Conservation (phyloP, 2,888 invertebrate genomes). For the Cosmopolites sordidus region DNA sequence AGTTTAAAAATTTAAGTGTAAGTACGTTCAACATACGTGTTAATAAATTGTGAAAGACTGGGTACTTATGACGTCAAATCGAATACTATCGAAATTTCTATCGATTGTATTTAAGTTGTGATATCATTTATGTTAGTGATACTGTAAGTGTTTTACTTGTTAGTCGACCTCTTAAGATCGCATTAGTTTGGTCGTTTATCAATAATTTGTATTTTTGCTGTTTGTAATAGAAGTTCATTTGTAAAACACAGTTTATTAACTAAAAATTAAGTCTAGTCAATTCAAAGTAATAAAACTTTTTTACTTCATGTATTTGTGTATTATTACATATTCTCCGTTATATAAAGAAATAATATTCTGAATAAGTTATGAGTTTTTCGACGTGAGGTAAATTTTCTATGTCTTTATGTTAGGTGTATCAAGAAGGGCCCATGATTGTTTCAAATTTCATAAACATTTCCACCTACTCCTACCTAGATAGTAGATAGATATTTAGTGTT, state of each 20-base stretch:
- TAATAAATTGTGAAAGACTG: conserved; percentile 31
- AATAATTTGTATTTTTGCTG: background rate
- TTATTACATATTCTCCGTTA: too few relatives aligned
- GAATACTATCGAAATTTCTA: conserved; percentile 28
- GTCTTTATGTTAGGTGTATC: too few relatives aligned
- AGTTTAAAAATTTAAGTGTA: background rate
- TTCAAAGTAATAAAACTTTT: conserved; percentile 33
- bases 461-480: too few relatives aligned
- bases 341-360: too few relatives aligned
- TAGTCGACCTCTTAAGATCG: conserved; percentile 3
- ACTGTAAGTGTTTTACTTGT: conserved; percentile 12
- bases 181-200: background rate
- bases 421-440: too few relatives aligned
- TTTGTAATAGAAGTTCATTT: conserved; percentile 8
- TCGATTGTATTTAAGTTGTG: conserved; percentile 31
- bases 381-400: too few relatives aligned
- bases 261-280: conserved; percentile 34
- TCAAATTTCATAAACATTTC: too few relatives aligned
- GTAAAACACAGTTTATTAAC: conserved; percentile 17
- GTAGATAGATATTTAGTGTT: too few relatives aligned
- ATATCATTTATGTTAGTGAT: conserved; percentile 34
- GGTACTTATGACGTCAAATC: conserved; percentile 31
- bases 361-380: too few relatives aligned
- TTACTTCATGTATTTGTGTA: conserved; percentile 14
- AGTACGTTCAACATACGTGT: conserved; percentile 7